These are phyloP conservation scores for Laupala kohalensis DNA, from an alignment of 1,140 invertebrate species.

Conservation along the genomic window DNA sequence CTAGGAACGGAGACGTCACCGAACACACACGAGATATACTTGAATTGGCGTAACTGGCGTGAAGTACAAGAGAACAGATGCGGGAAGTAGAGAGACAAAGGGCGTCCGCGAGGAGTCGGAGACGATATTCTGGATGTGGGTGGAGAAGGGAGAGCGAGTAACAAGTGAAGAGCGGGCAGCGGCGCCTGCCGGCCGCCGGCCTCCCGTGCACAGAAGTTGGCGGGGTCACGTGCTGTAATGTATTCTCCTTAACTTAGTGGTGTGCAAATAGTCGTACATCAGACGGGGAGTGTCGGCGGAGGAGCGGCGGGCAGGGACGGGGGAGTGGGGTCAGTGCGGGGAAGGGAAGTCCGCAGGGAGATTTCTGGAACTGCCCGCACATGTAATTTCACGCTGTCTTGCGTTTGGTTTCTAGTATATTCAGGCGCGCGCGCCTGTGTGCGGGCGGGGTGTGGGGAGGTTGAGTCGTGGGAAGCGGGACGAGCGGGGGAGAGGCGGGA, in stretches of 20 bases:
- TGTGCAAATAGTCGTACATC: constrained; percentile 6
- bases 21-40: too few relatives aligned
- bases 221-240: not conserved
- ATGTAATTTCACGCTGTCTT: constrained; percentile 6
- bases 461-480: not conserved
- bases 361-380: not conserved
- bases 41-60: too few relatives aligned
- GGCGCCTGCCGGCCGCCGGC: too few relatives aligned
- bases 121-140: too few relatives aligned
- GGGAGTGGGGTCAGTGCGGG: not conserved
- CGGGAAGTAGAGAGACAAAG: too few relatives aligned
- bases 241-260: constrained; percentile 6
- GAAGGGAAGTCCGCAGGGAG: not conserved
- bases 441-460: not conserved
- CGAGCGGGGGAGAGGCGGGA: not conserved
- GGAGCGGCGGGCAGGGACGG: not conserved
- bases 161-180: too few relatives aligned
- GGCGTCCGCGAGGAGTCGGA: not conserved
- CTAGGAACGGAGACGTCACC: too few relatives aligned
- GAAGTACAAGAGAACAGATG: not conserved
- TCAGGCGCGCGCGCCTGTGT: not conserved
- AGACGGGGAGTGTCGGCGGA: not conserved
- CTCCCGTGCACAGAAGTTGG: not conserved
- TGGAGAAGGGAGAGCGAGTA: too few relatives aligned
- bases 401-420: constrained; percentile 10